Conservation (phyloP, 30 jellyfish, hydroid and myxozoan genomes). For the Hydra vulgaris region DNA sequence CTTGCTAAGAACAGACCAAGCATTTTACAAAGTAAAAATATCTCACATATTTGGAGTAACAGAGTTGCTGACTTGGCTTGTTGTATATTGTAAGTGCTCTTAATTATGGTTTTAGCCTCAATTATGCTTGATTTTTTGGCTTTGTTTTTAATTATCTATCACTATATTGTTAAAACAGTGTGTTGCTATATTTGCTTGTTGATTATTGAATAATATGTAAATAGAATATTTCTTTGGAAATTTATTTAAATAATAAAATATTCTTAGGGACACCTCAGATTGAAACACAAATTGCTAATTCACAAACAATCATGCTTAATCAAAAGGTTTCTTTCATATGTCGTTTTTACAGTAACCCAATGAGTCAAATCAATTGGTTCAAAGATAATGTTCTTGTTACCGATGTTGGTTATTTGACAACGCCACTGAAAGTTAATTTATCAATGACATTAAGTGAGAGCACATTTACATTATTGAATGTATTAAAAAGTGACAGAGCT, state of each 20-base stretch:
- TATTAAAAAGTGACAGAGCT: conserved; percentile 3
- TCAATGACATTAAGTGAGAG: conserved; percentile 11
- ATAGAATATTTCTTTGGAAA: neutral
- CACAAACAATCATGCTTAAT: neutral
- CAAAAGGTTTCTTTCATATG: neutral
- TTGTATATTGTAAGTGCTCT: conserved; percentile 12
- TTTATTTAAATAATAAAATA: neutral
- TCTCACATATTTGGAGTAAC: neutral
- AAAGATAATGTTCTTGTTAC: conserved; percentile 13
- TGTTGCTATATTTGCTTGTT: neutral
- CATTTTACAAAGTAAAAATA: neutral
- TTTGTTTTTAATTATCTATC: too few relatives aligned
- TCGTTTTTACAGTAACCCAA: conserved; percentile 24
- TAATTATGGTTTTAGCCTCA: too few relatives aligned
- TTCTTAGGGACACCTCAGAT: conserved; percentile 24
- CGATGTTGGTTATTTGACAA: neutral
- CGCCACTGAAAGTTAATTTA: neutral
- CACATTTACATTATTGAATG: conserved; percentile 9
- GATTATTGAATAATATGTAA: too few relatives aligned
- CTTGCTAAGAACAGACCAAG: conserved; percentile 16
- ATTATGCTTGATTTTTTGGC: too few relatives aligned
- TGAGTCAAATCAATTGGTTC: neutral
- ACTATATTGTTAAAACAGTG: neutral
- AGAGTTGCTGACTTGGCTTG: neutral
- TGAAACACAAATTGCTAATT: neutral